Conservation (phyloP, 2,797 vertebrate species). For the Acipenser transmontanus region DNA sequence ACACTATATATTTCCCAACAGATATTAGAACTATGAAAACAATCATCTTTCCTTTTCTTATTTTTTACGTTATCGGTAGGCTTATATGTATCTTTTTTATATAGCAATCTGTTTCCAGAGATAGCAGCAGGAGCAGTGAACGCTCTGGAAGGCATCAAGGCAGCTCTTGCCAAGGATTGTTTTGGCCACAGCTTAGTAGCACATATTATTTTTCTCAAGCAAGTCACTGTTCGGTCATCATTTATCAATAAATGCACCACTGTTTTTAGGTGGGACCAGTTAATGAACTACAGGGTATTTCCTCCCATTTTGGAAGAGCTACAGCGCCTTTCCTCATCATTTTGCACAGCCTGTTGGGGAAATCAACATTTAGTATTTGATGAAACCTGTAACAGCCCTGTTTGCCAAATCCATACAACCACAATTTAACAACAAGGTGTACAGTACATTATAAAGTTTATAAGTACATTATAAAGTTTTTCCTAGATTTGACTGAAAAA, state of each 20-base stretch:
- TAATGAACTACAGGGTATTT: constrained; percentile 32
- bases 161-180: constrained; percentile 29
- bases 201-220: constrained; percentile 37
- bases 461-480: too few relatives aligned
- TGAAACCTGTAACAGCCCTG: background rate
- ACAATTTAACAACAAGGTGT: too few relatives aligned
- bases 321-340: constrained; percentile 5
- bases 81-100: constrained; percentile 12
- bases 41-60: constrained; percentile 21
- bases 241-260: constrained; percentile 38
- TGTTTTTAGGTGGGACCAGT: constrained; percentile 33
- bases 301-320: constrained; percentile 13
- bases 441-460: too few relatives aligned
- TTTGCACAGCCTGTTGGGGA: background rate
- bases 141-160: constrained; percentile 23
- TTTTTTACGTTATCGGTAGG: background rate
- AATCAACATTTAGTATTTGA: background rate
- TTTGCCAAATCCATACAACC: too few relatives aligned
- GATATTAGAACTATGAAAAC: constrained; percentile 40
- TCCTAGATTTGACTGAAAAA: too few relatives aligned
- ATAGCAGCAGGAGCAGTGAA: constrained; percentile 22
- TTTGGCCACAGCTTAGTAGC: constrained; percentile 24
- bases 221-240: constrained; percentile 24
- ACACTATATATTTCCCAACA: constrained; percentile 37
- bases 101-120: background rate